Base-by-base conservation (phyloP, 1,140 invertebrate genomes). In the Adelges cooleyi region DNA sequence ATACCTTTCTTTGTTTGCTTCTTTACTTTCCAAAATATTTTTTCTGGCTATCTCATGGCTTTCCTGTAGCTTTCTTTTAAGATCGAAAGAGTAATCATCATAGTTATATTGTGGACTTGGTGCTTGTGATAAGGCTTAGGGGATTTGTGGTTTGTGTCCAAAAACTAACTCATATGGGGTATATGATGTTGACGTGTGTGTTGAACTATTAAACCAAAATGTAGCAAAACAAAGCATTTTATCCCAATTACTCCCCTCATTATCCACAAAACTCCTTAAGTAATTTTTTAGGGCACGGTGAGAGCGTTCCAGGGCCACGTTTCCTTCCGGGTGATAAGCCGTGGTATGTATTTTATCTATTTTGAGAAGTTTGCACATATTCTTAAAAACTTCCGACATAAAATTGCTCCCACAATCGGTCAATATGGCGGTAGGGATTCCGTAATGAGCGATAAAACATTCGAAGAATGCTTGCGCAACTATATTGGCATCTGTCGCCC, bases 191-290 rank as follows among this genome's bases (percentile, higher is more conserved):
- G n/a, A n/a, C 77, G 1, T 71, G 33, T n/a, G 74, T 70, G 0
- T 74, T 75, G 40, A 80, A 79, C 5, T 33, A 33, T 33, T 33
- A n/a, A n/a, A n/a, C n/a, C n/a, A 73, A 67, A 77, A 78, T 11
- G 73, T 73, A 0, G 76, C 76, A 17, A 73, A 73, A 1, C 70
- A 71, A 1, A 78, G 59, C 6, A 72, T 75, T 52, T 72, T 54
- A 49, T 79, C 76, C 78, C 78, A 80, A 66, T 79, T 71, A 10
- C 38, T 69, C 9, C 36, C 69, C 22, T 71, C 66, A 10, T 68
- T n/a, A 17, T 69, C 71, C 9, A 74, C 67, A 67, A 74, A 79
- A 66, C 74, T 72, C 46, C 73, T 72, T 0, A 77, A 71, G 46
- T 75, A 74, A 46, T 75, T 73, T 46, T 71, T 69, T 15, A 77